A percentile compares a stretch with the other conserved stretches of the same genome.
phyloP scores from a whole-genome alignment of 2,888 invertebrate genomes.

The Caradrina kadenii region DNA sequence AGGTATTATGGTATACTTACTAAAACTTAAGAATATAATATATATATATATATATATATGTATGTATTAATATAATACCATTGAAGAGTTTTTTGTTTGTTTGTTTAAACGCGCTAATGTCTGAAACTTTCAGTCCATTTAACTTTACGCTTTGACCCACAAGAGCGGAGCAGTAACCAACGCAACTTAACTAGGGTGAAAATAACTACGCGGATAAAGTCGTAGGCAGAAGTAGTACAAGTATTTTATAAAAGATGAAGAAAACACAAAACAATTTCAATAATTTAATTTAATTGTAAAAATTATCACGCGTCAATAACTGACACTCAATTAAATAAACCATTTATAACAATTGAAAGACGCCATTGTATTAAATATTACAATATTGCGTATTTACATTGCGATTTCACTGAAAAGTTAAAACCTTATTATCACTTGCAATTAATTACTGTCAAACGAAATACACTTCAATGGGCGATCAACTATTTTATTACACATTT shows the following conservation, averaged over 20 bases:
- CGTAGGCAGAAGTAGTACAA: too few relatives aligned
- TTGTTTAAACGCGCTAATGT: too few relatives aligned
- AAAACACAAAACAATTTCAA: not conserved
- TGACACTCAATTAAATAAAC: conserved; percentile 19
- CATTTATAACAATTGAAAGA: conserved; percentile 2
- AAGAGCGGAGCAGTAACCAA: too few relatives aligned
- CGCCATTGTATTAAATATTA: conserved; percentile 16
- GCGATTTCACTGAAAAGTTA: conserved; percentile 28
- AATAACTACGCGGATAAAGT: too few relatives aligned
- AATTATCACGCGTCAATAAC: not conserved
- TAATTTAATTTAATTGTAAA: not conserved
- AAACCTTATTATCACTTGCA: conserved; percentile 32
- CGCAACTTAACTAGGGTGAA: too few relatives aligned
- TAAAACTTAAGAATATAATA: too few relatives aligned
- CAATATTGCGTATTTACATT: conserved; percentile 15
- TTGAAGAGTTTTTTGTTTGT: too few relatives aligned
- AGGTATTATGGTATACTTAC: too few relatives aligned
- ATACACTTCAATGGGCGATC: conserved; percentile 38
- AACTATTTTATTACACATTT: conserved; percentile 58
- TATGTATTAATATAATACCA: too few relatives aligned
- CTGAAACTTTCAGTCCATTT: too few relatives aligned
- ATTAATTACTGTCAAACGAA: conserved; percentile 56
- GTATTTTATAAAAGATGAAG: not conserved
- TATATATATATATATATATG: too few relatives aligned
- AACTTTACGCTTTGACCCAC: too few relatives aligned